phyloP scores from a whole-genome alignment of 2,113 vertebrate species.

The Ammodytes marinus region DNA sequence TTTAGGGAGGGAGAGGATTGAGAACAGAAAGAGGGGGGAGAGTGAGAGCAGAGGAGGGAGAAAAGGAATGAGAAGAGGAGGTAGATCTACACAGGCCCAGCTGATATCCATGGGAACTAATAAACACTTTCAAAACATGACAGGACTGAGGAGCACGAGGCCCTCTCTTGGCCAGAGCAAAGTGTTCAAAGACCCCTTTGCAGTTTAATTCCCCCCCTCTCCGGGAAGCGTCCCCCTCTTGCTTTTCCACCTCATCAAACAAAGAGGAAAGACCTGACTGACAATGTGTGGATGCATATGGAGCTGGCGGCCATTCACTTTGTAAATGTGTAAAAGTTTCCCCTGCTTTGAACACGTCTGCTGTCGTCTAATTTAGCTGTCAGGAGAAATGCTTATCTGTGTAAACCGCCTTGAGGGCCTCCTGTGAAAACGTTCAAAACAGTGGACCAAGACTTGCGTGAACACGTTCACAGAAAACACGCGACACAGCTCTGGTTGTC shows the following conservation, averaged over 20 bases:
- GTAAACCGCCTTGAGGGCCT: not conserved
- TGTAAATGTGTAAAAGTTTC: constrained; percentile 43
- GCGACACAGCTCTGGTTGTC: constrained; percentile 9
- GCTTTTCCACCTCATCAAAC: constrained; percentile 62
- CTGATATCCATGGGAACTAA: constrained; percentile 79
- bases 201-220: constrained; percentile 32
- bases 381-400: not conserved
- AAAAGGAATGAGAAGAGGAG: constrained; percentile 38
- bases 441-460: not conserved
- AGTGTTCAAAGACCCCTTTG: constrained; percentile 30
- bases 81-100: constrained; percentile 41
- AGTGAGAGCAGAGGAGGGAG: not conserved
- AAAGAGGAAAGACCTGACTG: constrained; percentile 47
- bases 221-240: constrained; percentile 32
- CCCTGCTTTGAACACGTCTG: not conserved
- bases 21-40: not conserved
- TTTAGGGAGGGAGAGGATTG: not conserved
- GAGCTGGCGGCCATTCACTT: constrained; percentile 11
- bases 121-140: constrained; percentile 79
- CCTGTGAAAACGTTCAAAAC: not conserved
- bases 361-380: constrained; percentile 16
- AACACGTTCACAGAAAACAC: not conserved
- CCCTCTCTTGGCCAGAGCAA: constrained; percentile 39
- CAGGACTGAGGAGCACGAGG: constrained; percentile 58
- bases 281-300: constrained; percentile 36